Evolutionary conservation across 2,113 vertebrate species (phyloP).

Genomic region (Nettapus auritus): DNA sequence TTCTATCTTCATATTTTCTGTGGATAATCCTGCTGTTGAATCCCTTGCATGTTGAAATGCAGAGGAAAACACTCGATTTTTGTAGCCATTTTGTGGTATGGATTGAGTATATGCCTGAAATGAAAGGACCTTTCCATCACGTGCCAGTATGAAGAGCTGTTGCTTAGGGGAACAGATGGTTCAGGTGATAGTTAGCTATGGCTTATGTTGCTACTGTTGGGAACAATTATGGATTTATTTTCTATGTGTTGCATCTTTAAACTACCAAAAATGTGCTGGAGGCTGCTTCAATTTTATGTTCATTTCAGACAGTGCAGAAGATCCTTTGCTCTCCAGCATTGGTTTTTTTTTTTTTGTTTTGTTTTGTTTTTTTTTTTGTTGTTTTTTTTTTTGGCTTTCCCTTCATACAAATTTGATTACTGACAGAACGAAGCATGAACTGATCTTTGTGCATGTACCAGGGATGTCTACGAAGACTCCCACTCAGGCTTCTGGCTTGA

Average conservation of each 20-base stretch:
- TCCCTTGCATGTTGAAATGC: not conserved
- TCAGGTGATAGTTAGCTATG: not conserved
- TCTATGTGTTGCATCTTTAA: not conserved
- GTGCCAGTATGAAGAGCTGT: not conserved
- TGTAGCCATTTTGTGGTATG: not conserved
- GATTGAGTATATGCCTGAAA: not conserved
- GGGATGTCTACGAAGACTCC: not conserved
- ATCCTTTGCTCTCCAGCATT: not conserved
- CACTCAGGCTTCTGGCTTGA: not conserved
- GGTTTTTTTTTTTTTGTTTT: too few relatives aligned
- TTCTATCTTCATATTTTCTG: slow-evolving; percentile 1
- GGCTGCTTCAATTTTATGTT: slow-evolving; percentile 12
- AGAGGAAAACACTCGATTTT: not conserved
- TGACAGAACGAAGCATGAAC: not conserved
- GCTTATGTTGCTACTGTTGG: not conserved
- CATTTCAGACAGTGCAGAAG: not conserved
- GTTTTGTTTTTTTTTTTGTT: not conserved
- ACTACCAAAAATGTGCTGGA: not conserved
- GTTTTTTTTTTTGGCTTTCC: not conserved
- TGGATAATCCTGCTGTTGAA: not conserved
- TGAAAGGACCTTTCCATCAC: not conserved
- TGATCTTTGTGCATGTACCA: not conserved
- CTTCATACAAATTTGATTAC: not conserved
- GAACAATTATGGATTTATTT: not conserved
- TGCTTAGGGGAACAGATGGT: not conserved